A percentile compares a stretch with the other conserved stretches of the same genome.
Conservation (phyloP, 1,140 invertebrate species). For the Drosophila murphyi region DNA sequence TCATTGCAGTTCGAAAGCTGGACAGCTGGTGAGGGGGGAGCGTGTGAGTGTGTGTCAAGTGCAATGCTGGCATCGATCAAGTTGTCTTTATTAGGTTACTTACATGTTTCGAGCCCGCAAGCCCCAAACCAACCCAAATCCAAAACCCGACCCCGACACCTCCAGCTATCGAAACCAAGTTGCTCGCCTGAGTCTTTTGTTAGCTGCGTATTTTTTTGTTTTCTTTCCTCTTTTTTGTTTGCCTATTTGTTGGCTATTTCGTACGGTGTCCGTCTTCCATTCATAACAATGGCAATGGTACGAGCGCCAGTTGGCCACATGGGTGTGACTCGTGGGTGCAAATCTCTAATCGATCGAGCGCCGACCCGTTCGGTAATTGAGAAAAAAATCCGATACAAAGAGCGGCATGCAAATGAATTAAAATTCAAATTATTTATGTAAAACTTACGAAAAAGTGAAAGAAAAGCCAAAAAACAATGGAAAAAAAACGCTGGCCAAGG, state of each 20-base stretch:
- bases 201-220: constrained; percentile 28
- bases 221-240: constrained; percentile 19
- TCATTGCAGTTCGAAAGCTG: constrained; percentile 52
- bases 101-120: constrained; percentile 58
- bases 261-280: constrained; percentile 53
- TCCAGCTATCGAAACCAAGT: constrained; percentile 39
- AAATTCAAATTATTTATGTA: constrained; percentile 58
- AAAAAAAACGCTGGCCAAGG: constrained; percentile 36
- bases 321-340: constrained; percentile 81
- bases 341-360: constrained; percentile 43
- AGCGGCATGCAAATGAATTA: constrained; percentile 73
- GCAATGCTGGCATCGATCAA: constrained; percentile 77
- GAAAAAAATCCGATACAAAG: constrained; percentile 42
- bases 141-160: constrained; percentile 3
- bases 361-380: constrained; percentile 22
- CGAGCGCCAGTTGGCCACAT: constrained; percentile 43
- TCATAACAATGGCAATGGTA: constrained; percentile 65
- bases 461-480: constrained; percentile 67
- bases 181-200: constrained; percentile 78
- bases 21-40: constrained; percentile 30
- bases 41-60: constrained; percentile 69
- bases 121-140: constrained; percentile 21
- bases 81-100: constrained; percentile 75
- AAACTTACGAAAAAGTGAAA: constrained; percentile 74
- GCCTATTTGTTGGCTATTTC: constrained; percentile 28